Evolutionary conservation across 2,888 invertebrate species (phyloP), one percentile per base, ranked within the genome.

Genomic region (Hirtodrosophila cameraria): DNA sequence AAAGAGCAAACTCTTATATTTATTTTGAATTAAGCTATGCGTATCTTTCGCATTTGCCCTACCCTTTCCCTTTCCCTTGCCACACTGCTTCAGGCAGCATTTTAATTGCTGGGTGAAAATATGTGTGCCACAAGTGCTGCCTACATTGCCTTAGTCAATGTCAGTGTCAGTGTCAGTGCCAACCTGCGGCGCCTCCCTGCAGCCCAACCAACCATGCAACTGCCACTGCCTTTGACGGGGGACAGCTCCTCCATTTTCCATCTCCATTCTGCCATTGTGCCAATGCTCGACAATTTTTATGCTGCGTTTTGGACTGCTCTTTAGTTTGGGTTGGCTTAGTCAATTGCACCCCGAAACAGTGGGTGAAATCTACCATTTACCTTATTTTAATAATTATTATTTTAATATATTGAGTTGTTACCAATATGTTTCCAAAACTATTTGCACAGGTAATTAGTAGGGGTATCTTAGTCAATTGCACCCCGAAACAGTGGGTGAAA

Each of bases 111-210:
- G 62, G 78, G 78, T 81, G 78, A 77, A 76, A 76, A 76, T 53
- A 84, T 76, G 81, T 85, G 82, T 77, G 85, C 54, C 84, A 83
- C 84, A 75, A 65, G 71, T 68, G 75, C 33, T 63, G 46, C 31
- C 12, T 8, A 23, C 4, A 28, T 35, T 36, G 57, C 33, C 16
- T 31, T 31, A 55, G 20, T 23, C 18, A 18, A 5, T 30, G 48
- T 2, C 12, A 15, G 20, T 36, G 50, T 43, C 62, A 28, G 39
- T 43, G 61, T 48, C 50, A 61, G 52, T 42, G 60, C 18, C 27
- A 28, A 16, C 58, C 67, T 57, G 66, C 20, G 30, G 38, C 57
- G 31, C 23, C 23, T 12, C 36, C 31, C 6, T 23, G 11, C 20
- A 11, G 9, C 12, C 28, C 11, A 16, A 18, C 18, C 6, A 35